Evolutionary conservation across 1,140 invertebrate species (phyloP).

Genomic region (Drosophila nikananu): DNA sequence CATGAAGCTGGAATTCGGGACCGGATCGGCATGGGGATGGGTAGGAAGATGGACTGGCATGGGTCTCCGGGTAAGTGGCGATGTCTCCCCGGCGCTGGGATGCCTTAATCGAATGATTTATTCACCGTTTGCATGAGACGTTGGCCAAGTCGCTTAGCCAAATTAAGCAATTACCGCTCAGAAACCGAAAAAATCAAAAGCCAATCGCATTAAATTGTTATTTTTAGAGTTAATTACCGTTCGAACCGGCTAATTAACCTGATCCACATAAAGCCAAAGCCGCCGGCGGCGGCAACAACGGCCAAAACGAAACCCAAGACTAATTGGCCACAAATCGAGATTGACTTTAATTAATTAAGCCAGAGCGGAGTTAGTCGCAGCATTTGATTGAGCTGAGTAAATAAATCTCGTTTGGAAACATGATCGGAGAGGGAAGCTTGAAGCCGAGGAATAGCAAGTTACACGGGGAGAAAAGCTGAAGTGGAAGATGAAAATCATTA

Average conservation of each 20-base stretch:
- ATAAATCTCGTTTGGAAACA: slow-evolving; percentile 54
- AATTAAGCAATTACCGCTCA: slow-evolving; percentile 75
- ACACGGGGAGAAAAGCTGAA: not conserved
- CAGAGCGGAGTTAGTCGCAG: slow-evolving; percentile 29
- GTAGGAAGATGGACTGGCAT: not conserved
- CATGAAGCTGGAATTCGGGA: slow-evolving; percentile 36
- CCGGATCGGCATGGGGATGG: not conserved
- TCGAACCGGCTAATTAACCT: slow-evolving; percentile 68
- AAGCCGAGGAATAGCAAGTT: not conserved
- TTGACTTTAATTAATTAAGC: slow-evolving; percentile 76
- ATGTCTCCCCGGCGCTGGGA: slow-evolving; percentile 25
- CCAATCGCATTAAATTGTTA: slow-evolving; percentile 68
- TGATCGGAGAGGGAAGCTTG: slow-evolving; percentile 36
- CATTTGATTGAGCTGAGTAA: slow-evolving; percentile 57
- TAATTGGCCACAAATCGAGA: slow-evolving; percentile 77
- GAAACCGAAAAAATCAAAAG: slow-evolving; percentile 35
- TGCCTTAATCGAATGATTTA: slow-evolving; percentile 77
- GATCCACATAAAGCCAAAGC: slow-evolving; percentile 68
- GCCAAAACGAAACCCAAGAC: slow-evolving; percentile 60
- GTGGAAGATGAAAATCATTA: not conserved
- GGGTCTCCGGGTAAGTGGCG: slow-evolving; percentile 19
- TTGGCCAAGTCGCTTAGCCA: slow-evolving; percentile 65
- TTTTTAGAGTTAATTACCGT: slow-evolving; percentile 64
- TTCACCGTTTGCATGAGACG: slow-evolving; percentile 74
- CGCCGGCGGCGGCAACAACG: slow-evolving; percentile 38